phyloP scores from a whole-genome alignment of 2,888 invertebrate species.

The Agonum fuliginosum region DNA sequence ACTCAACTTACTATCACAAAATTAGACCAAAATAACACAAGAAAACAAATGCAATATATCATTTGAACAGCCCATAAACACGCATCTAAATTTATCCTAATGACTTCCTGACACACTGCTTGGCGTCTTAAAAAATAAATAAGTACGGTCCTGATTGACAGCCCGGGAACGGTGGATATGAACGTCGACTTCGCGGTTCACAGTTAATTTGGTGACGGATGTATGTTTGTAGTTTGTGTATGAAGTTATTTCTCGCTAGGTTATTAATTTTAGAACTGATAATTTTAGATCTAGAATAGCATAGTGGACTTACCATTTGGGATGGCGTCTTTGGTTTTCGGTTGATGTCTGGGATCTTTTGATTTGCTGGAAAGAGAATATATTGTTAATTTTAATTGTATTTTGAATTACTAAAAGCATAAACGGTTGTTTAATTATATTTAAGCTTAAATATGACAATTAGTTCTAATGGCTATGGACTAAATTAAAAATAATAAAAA shows the following conservation, averaged over 20 bases:
- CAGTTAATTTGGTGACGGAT: constrained; percentile 51
- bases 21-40: constrained; percentile 21
- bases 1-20: not conserved
- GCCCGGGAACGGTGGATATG: not conserved
- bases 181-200: not conserved
- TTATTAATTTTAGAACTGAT: constrained; percentile 21
- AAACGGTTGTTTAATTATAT: too few species aligned
- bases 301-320: constrained; percentile 88
- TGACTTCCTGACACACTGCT: constrained; percentile 50
- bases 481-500: too few species aligned
- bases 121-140: constrained; percentile 36
- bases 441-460: too few species aligned
- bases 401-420: too few species aligned
- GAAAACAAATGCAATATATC: constrained; percentile 45
- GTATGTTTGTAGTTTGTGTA: constrained; percentile 41
- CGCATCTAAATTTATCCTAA: constrained; percentile 42
- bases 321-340: constrained; percentile 91
- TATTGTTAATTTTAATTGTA: too few species aligned
- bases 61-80: constrained; percentile 38
- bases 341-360: constrained; percentile 73
- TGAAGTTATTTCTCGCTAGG: not conserved
- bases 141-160: constrained; percentile 54
- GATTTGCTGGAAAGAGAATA: constrained; percentile 78
- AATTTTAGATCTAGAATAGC: constrained; percentile 21
- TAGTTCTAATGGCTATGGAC: too few species aligned